phyloP scores from a whole-genome alignment of 2,113 vertebrate genomes.

The Lipophrys pholis region DNA sequence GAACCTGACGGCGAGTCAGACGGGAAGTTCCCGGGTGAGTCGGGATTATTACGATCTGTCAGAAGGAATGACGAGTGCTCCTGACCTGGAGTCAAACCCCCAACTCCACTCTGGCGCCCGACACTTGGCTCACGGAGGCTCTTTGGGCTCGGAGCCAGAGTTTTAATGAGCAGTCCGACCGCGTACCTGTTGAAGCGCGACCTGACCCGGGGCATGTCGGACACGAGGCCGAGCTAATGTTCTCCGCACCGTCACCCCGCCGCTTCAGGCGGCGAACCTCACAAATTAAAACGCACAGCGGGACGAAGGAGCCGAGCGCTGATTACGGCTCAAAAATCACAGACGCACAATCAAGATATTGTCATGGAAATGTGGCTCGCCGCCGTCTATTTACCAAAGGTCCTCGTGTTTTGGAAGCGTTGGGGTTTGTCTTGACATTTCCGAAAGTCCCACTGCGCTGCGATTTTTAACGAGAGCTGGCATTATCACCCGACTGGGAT shows the following conservation, averaged over 20 bases:
- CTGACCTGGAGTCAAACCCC: slow-evolving; percentile 21
- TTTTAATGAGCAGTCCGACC: slow-evolving; percentile 65
- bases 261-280: slow-evolving; percentile 1
- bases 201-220: slow-evolving; percentile 55
- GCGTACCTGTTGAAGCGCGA: slow-evolving; percentile 48
- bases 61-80: slow-evolving; percentile 8
- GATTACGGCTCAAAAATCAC: slow-evolving; percentile 22
- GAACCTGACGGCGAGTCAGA: not conserved
- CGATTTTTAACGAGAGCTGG: slow-evolving; percentile 49
- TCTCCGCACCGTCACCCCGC: slow-evolving; percentile 21
- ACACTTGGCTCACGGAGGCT: too few relatives aligned
- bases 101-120: not conserved
- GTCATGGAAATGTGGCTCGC: slow-evolving; percentile 19
- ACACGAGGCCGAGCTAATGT: slow-evolving; percentile 50
- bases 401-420: slow-evolving; percentile 31
- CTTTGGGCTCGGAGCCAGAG: slow-evolving; percentile 33
- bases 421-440: slow-evolving; percentile 59
- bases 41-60: slow-evolving; percentile 19
- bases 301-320: not conserved
- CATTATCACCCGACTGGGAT: slow-evolving; percentile 55
- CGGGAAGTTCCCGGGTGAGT: slow-evolving; percentile 3
- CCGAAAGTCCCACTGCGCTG: slow-evolving; percentile 44
- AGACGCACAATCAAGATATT: slow-evolving; percentile 31
- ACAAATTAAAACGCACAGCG: slow-evolving; percentile 1
- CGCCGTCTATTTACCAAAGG: slow-evolving; percentile 38